phyloP scores from a whole-genome alignment of 2,888 invertebrate species.

The Zhuqinia jingwanae region DNA sequence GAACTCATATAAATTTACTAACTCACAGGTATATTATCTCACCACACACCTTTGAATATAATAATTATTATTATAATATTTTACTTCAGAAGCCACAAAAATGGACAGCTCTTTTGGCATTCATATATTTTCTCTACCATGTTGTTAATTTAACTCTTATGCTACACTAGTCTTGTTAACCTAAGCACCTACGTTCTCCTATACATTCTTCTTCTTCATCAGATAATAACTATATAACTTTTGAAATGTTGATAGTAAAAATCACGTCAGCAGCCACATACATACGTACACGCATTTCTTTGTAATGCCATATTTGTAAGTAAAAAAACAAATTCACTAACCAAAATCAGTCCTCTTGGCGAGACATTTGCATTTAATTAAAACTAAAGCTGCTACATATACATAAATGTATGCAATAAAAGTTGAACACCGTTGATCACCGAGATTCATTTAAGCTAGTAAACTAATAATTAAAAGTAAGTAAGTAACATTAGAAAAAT shows the following conservation, averaged over 20 bases:
- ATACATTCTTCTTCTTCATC: too few relatives aligned
- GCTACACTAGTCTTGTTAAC: slow-evolving; percentile 42
- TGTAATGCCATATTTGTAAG: slow-evolving; percentile 4
- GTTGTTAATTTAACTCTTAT: not conserved
- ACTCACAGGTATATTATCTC: slow-evolving; percentile 61
- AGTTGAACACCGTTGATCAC: slow-evolving; percentile 58
- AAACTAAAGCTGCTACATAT: slow-evolving; percentile 16
- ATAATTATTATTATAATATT: too few relatives aligned
- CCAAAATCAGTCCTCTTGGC: slow-evolving; percentile 47
- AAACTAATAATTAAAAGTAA: slow-evolving; percentile 38
- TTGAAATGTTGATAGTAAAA: slow-evolving; percentile 15
- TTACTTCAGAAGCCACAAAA: slow-evolving; percentile 56
- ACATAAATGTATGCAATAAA: not conserved
- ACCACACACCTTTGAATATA: slow-evolving; percentile 37
- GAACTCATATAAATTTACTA: not conserved
- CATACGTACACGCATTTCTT: too few relatives aligned
- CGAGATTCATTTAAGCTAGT: slow-evolving; percentile 34
- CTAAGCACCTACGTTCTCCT: slow-evolving; percentile 62
- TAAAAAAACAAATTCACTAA: slow-evolving; percentile 10
- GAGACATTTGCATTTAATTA: not conserved
- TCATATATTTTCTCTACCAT: not conserved
- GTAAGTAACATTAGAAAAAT: slow-evolving; percentile 33
- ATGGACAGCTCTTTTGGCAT: slow-evolving; percentile 68
- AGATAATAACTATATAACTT: too few relatives aligned
- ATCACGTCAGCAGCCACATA: slow-evolving; percentile 39